Conservation (phyloP, 2,113 vertebrate species). For the Promerops cafer region DNA sequence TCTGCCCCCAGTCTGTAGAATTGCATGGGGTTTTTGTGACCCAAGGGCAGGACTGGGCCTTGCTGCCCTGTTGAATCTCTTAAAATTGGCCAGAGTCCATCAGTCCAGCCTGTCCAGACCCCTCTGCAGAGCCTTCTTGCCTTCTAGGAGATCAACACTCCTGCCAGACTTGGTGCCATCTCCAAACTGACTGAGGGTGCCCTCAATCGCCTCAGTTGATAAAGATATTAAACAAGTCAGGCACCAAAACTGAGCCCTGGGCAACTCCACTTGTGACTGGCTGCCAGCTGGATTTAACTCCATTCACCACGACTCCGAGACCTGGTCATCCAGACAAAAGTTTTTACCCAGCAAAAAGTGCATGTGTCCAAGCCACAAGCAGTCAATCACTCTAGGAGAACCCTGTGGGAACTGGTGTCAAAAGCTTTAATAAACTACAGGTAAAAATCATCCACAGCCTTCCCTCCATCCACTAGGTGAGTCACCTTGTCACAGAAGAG, state of each 20-base stretch:
- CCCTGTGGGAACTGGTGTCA: fast-evolving
- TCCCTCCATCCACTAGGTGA: background rate
- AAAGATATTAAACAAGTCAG: background rate
- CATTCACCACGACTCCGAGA: background rate
- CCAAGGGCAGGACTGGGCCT: background rate
- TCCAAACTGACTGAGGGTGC: background rate
- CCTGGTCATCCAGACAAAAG: background rate
- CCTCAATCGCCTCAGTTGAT: background rate
- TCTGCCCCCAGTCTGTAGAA: background rate
- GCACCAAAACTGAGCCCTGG: background rate
- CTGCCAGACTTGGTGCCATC: background rate
- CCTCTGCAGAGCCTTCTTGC: background rate
- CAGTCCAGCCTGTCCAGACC: background rate
- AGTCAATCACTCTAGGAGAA: background rate
- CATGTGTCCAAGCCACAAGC: fast-evolving
- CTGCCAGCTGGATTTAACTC: background rate
- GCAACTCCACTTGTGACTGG: fast-evolving
- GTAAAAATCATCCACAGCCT: background rate
- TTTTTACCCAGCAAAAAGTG: background rate
- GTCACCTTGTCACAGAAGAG: background rate
- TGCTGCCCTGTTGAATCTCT: background rate
- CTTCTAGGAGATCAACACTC: background rate
- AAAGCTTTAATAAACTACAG: background rate
- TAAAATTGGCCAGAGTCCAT: background rate
- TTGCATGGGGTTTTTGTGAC: background rate